Percentiles rank a stretch among this genome's conserved stretches.
Evolutionary conservation across 2,113 vertebrate genomes (phyloP).

Genomic region (Myrmophylax atrothorax): DNA sequence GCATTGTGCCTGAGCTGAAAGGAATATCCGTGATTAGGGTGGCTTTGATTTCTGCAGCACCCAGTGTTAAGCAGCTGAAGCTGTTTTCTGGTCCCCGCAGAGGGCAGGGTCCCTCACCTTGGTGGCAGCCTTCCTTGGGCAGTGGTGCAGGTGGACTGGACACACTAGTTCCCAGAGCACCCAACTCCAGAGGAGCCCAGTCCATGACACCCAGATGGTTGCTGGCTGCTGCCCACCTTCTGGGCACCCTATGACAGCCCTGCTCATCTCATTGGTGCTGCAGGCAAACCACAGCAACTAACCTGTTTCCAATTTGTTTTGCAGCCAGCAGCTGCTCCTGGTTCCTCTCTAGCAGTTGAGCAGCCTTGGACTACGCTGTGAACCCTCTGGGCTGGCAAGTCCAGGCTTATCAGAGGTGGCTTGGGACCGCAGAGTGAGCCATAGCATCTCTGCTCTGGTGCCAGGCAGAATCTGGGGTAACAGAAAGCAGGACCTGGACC

Average conservation of each 20-base stretch:
- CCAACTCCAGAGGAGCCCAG: not conserved
- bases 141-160: not conserved
- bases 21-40: not conserved
- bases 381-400: not conserved
- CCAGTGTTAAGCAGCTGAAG: fast-evolving
- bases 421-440: not conserved
- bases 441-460: not conserved
- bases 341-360: not conserved
- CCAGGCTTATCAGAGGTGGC: not conserved
- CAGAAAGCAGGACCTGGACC: not conserved
- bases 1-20: not conserved
- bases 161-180: fast-evolving
- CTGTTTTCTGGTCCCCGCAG: not conserved
- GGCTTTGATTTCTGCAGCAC: not conserved
- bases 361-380: not conserved
- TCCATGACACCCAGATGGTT: not conserved
- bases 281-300: not conserved
- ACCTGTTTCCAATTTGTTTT: not conserved
- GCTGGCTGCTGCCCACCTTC: not conserved
- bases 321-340: not conserved
- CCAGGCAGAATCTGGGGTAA: not conserved
- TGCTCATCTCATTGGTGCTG: not conserved
- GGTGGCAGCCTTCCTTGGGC: not conserved
- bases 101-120: not conserved
- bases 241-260: fast-evolving